These are phyloP conservation scores for Microcebus murinus DNA, from an alignment of 2,113 vertebrate species.

Conservation along the genomic window DNA sequence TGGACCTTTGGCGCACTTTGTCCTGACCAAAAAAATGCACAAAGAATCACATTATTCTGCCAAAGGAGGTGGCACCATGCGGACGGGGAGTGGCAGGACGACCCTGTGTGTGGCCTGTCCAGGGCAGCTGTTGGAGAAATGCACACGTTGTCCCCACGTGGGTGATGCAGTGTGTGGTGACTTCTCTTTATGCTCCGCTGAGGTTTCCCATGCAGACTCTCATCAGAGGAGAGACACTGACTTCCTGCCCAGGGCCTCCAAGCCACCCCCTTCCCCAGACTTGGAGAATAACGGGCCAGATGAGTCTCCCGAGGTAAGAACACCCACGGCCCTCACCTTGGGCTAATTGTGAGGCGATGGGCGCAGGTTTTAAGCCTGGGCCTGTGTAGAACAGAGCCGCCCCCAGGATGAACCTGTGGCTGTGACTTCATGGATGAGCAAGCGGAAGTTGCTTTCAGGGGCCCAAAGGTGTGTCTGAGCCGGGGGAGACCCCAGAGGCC, in stretches of 20 bases:
- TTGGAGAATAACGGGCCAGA: not conserved
- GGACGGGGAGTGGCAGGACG: not conserved
- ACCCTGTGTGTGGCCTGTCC: not conserved
- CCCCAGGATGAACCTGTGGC: not conserved
- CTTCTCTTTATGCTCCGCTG: not conserved
- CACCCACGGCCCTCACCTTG: not conserved
- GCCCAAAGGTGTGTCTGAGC: not conserved
- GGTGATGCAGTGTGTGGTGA: rapidly evolving
- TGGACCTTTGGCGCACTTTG: not conserved
- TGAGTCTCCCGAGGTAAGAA: not conserved
- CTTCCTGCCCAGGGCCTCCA: not conserved
- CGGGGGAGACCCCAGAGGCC: not conserved
- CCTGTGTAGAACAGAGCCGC: not conserved
- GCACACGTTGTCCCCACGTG: not conserved
- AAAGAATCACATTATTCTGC: not conserved
- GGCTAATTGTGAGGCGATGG: not conserved
- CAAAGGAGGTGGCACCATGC: rapidly evolving
- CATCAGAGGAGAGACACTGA: not conserved
- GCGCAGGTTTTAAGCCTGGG: not conserved
- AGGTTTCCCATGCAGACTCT: not conserved
- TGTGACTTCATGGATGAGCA: not conserved
- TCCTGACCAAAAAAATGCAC: not conserved
- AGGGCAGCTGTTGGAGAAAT: not conserved
- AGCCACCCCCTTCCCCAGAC: not conserved
- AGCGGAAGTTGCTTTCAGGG: not conserved